Conservation (phyloP, 2,797 vertebrate species). For the Hozukius guyotensis region DNA sequence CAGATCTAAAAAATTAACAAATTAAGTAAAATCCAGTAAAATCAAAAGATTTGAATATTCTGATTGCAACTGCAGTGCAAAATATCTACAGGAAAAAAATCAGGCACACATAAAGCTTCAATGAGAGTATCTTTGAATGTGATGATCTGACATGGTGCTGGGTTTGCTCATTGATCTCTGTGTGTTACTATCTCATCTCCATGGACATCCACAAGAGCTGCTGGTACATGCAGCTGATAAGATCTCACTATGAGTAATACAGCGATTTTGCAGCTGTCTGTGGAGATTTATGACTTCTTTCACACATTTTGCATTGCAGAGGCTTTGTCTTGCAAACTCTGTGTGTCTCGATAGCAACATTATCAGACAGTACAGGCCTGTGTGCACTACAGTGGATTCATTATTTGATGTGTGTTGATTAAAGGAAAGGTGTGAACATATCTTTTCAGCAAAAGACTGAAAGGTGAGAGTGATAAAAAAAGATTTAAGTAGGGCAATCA, state of each 20-base stretch:
- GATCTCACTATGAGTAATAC: slow-evolving; percentile 37
- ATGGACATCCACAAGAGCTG: slow-evolving; percentile 23
- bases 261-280: slow-evolving; percentile 12
- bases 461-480: neutral
- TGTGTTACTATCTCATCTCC: neutral
- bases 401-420: slow-evolving; percentile 12
- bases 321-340: slow-evolving; percentile 13
- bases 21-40: neutral
- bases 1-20: neutral
- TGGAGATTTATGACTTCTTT: slow-evolving; percentile 39
- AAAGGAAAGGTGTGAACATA: neutral
- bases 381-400: neutral
- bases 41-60: neutral
- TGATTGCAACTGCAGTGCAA: neutral
- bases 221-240: slow-evolving; percentile 59
- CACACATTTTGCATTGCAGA: neutral
- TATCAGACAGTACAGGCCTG: neutral
- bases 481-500: neutral
- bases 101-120: neutral
- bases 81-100: neutral
- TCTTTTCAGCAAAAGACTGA: neutral
- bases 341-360: neutral
- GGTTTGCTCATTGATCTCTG: slow-evolving; percentile 6
- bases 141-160: slow-evolving; percentile 8
- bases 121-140: neutral